A percentile compares a stretch with the other conserved stretches of the same genome.
These are phyloP conservation scores for Phengaris arion DNA, from an alignment of 2,888 invertebrate genomes.

Conservation along the genomic window DNA sequence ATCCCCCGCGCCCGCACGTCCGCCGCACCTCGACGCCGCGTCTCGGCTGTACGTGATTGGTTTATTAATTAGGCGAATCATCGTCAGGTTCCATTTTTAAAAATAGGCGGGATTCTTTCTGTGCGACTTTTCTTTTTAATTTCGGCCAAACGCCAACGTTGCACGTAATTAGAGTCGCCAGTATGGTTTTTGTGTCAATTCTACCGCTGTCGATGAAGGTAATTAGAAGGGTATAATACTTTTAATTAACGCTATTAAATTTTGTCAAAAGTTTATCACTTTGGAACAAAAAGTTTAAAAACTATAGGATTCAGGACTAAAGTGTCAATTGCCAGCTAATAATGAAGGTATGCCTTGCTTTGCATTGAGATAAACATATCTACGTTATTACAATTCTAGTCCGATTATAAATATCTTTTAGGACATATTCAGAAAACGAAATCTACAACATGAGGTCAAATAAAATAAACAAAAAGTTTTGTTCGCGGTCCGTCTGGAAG, in stretches of 20 bases:
- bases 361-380: no score
- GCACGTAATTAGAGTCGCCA: slow-evolving; percentile 75
- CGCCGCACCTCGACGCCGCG: slow-evolving; percentile 77
- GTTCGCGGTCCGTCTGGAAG: slow-evolving; percentile 65
- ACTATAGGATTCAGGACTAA: not conserved
- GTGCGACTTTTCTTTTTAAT: slow-evolving; percentile 77
- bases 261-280: slow-evolving; percentile 23
- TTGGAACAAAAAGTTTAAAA: slow-evolving; percentile 4
- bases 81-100: slow-evolving; percentile 71
- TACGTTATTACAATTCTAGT: not conserved
- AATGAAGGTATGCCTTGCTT: no score
- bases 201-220: slow-evolving; percentile 58
- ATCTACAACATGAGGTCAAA: slow-evolving; percentile 62
- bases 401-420: slow-evolving; percentile 30
- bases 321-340: not conserved
- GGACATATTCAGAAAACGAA: slow-evolving; percentile 58
- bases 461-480: slow-evolving; percentile 69
- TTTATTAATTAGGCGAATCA: slow-evolving; percentile 80
- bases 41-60: slow-evolving; percentile 80
- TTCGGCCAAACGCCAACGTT: slow-evolving; percentile 73
- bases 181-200: slow-evolving; percentile 69
- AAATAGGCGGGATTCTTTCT: slow-evolving; percentile 79
- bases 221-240: slow-evolving; percentile 45
- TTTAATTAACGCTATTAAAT: slow-evolving; percentile 26
- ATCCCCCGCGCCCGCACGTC: slow-evolving; percentile 78